A percentile compares a stretch with the other conserved stretches of the same genome.
phyloP scores from a whole-genome alignment of 2,888 invertebrate genomes.

The Exephanes ischioxanthus region DNA sequence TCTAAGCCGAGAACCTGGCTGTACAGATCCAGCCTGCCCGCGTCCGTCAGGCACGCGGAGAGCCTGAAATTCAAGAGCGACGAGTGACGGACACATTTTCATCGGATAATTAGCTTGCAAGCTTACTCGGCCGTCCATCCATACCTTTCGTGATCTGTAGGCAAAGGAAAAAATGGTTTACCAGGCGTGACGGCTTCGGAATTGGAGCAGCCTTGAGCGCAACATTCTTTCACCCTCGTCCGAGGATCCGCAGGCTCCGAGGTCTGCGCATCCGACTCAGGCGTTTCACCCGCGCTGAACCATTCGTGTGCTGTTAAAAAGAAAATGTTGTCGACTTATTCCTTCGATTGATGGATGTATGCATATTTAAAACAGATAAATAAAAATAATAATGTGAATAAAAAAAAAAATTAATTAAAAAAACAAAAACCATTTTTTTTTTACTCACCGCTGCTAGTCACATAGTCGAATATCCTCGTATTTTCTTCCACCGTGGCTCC shows the following conservation, averaged over 20 bases:
- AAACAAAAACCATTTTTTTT: neutral
- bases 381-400: neutral
- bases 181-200: slow-evolving; percentile 42
- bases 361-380: neutral
- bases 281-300: slow-evolving; percentile 26
- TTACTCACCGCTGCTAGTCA: slow-evolving; percentile 60
- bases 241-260: neutral
- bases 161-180: slow-evolving; percentile 63
- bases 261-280: neutral
- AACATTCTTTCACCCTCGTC: slow-evolving; percentile 48
- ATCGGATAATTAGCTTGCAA: neutral
- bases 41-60: slow-evolving; percentile 42
- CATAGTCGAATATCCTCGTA: slow-evolving; percentile 67
- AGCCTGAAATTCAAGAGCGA: slow-evolving; percentile 50
- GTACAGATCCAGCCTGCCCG: slow-evolving; percentile 55
- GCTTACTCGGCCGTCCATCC: neutral
- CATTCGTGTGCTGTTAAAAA: slow-evolving; percentile 51
- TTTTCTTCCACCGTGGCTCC: slow-evolving; percentile 61
- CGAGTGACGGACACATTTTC: neutral
- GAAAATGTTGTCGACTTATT: neutral
- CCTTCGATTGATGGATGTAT: too few species aligned
- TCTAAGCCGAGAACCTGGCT: neutral
- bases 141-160: slow-evolving; percentile 65
- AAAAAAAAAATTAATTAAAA: neutral
- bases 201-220: slow-evolving; percentile 38